Evolutionary conservation across 2,888 invertebrate species (phyloP), one percentile per base, ranked within the genome.

Genomic region (Caenorhabditis uteleia): DNA sequence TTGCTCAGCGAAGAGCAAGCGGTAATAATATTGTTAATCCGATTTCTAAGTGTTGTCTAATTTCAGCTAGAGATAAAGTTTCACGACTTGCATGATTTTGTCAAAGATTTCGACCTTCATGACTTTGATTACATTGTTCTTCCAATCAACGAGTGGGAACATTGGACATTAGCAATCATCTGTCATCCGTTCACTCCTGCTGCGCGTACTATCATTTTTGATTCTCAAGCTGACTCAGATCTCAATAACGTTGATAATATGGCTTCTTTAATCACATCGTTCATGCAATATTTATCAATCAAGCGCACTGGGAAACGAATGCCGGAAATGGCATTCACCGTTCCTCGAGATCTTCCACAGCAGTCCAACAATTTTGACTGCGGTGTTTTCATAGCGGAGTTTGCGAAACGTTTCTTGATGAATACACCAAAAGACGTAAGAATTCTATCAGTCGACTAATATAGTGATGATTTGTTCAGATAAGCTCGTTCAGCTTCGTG

Each of bases 101-200:
- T 77, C 8, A 66, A 74, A 36, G 74, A 77, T 34, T 71, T 78
- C 50, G 78, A 78, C 45, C 68, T 79, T 27, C 70, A 77, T 25
- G 78, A 79, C 36, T 71, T 77, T 27, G 79, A 79, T 46, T 79
- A 72, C 54, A 65, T 78, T 39, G 70, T 77, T 21, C 60, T 79
- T 18, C 79, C 79, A 4, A 71, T 79, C 44, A 77, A 77, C 44
- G 78, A 78, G 45, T 74, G 74, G 73, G 77, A 78, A 40, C 79
- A 79, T 56, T 79, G 79, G 79, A 73, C 77, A 7, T 49, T 77
- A 39, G 70, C 68, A 12, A 53, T 77, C 21, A 68, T 77, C 21
- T 77, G 75, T 38, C 65, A 75, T 50, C 77, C 77, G 18, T 77
- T 70, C 70, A 69, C 67, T 16, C 36, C 50, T n/a, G 27, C 55